These are phyloP conservation scores for Sympetrum striolatum DNA, from an alignment of 2,888 invertebrate genomes.

Conservation along the genomic window DNA sequence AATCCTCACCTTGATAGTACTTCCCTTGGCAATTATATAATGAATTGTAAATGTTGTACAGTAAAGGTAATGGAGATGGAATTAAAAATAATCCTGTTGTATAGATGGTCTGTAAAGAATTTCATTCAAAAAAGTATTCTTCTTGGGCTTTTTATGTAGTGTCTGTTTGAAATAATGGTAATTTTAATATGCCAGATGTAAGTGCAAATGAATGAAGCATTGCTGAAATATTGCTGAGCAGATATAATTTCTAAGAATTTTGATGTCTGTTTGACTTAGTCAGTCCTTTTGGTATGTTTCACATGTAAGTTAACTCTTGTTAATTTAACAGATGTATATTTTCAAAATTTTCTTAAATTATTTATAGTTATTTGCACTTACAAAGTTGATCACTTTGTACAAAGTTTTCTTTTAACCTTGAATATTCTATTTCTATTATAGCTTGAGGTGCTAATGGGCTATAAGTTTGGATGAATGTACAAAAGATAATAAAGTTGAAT, in stretches of 20 bases:
- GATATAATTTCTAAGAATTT: background rate
- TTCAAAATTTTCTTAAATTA: background rate
- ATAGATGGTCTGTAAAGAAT: constrained; percentile 37
- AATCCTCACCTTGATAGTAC: constrained; percentile 8
- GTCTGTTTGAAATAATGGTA: constrained; percentile 31
- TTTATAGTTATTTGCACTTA: constrained; percentile 29
- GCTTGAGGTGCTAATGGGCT: constrained; percentile 40
- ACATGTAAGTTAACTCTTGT: background rate
- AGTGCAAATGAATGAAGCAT: constrained; percentile 31
- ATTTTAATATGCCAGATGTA: constrained; percentile 25
- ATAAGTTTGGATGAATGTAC: constrained; percentile 44
- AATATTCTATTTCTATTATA: constrained; percentile 12
- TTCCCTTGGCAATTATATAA: constrained; percentile 24
- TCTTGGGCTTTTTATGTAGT: constrained; percentile 40
- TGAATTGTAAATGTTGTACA: constrained; percentile 37
- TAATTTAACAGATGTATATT: background rate
- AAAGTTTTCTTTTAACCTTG: constrained; percentile 35
- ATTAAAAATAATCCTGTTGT: constrained; percentile 18
- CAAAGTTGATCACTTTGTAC: constrained; percentile 28
- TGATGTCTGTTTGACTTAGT: background rate
- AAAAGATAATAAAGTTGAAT: constrained; percentile 33
- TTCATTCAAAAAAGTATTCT: constrained; percentile 27
- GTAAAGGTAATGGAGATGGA: constrained; percentile 8
- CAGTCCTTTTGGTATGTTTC: background rate
- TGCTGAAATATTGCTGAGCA: background rate